Evolutionary conservation across 2,888 invertebrate genomes (phyloP), one percentile per base, ranked within the genome.

Genomic region (Tinea trinotella): DNA sequence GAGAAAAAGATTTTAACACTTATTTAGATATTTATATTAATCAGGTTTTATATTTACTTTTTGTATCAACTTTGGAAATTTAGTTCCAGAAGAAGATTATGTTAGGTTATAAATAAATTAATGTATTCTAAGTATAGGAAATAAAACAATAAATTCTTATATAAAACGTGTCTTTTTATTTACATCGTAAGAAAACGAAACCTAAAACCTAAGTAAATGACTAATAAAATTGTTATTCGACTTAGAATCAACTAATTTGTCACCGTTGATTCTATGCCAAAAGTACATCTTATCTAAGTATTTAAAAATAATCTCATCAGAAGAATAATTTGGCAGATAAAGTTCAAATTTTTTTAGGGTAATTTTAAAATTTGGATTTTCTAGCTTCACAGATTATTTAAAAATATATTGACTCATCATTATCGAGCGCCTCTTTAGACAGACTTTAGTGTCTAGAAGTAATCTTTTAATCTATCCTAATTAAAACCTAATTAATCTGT

Each of bases 131-230:
- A 22, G 22, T 30, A 30, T 30, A 46, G 10, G 7, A 46, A 46
- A 46, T 46, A 46, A 46, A 46, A 46, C 46, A 46, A 46, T 40
- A 40, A 13, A 35, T 13, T n/a, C 3, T 40, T 15, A 40, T 15
- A 46, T 18, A 46, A 46, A 46, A 17, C 19, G 1, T 13, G 46
- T 44, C 13, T 48, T n/a, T 50, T 50, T 50, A 50, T 50, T 50
- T 50, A 50, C 50, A 50, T 12, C 24, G 3, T 3, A 49, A 13
- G 18, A 20, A 20, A 49, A 49, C 19, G 7, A 24, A 6, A 24
- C 50, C 22, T 50, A 48, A 19, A 24, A 9, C 50, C 50, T 24
- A 50, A 5, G 24, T 50, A 18, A 50, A 50, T 50, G 22, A 50
- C 50, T 24, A 24, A 24, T 12, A 24, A 50, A n/a, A 12, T 24